A percentile compares a stretch with the other conserved stretches of the same genome.
These are phyloP conservation scores for Gobio gobio DNA, from an alignment of 2,113 vertebrate species.

Conservation along the genomic window DNA sequence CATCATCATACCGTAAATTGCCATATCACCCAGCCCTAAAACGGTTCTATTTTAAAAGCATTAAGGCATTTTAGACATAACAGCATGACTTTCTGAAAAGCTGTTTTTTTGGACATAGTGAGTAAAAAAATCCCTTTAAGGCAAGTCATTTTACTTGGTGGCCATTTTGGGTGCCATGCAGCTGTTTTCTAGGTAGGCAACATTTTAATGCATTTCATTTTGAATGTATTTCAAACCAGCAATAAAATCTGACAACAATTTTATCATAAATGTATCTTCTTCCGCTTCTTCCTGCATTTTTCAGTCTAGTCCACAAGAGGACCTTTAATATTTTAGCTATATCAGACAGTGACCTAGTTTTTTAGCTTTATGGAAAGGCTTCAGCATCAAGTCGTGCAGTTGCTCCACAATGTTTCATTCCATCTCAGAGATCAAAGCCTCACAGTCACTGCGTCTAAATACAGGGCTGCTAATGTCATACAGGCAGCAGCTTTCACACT, in stretches of 20 bases:
- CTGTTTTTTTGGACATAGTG: not conserved
- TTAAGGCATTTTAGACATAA: not conserved
- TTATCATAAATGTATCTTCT: not conserved
- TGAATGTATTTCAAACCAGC: not conserved
- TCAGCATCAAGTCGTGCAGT: not conserved
- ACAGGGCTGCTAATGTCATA: slow-evolving; percentile 31
- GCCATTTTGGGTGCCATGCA: not conserved
- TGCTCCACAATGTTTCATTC: not conserved
- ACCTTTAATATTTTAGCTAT: not conserved
- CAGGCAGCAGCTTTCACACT: slow-evolving; percentile 17
- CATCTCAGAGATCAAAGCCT: slow-evolving; percentile 38
- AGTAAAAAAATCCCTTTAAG: not conserved
- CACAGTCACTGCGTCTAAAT: not conserved
- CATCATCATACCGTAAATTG: not conserved
- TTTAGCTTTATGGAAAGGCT: not conserved
- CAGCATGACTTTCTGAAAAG: not conserved
- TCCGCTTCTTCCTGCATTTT: not conserved
- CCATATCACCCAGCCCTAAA: not conserved
- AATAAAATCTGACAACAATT: not conserved
- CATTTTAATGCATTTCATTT: not conserved
- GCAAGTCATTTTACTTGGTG: not conserved
- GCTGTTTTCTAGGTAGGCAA: not conserved
- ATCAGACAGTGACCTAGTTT: slow-evolving; percentile 27
- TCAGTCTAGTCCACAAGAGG: not conserved
- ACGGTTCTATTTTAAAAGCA: not conserved